phyloP scores from a whole-genome alignment of 1,140 invertebrate species.

The Lethrus apterus region DNA sequence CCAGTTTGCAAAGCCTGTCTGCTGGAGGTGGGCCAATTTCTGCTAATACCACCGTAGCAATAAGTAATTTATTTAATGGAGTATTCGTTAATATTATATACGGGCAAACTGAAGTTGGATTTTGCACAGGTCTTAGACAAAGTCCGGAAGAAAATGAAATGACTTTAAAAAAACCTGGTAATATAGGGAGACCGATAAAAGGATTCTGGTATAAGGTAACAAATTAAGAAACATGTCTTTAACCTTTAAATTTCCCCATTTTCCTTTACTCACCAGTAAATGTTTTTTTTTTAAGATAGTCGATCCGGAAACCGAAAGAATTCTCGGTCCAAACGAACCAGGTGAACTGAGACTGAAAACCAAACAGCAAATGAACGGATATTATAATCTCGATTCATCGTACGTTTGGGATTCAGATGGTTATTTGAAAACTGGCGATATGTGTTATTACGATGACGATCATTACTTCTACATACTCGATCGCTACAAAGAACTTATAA shows the following conservation, averaged over 20 bases:
- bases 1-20: slow-evolving; percentile 36
- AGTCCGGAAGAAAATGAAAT: slow-evolving; percentile 19
- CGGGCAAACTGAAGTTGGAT: slow-evolving; percentile 41
- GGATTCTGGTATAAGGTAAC: slow-evolving; percentile 42
- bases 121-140: slow-evolving; percentile 21
- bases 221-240: not conserved
- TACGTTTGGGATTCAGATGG: slow-evolving; percentile 50
- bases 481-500: slow-evolving; percentile 70
- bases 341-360: slow-evolving; percentile 66
- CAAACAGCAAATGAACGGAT: slow-evolving; percentile 41
- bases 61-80: slow-evolving; percentile 35
- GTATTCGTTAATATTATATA: slow-evolving; percentile 38
- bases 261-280: not conserved
- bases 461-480: slow-evolving; percentile 61
- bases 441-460: slow-evolving; percentile 60
- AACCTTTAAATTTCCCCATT: too few relatives aligned
- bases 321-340: slow-evolving; percentile 48
- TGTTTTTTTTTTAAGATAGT: slow-evolving; percentile 44
- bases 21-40: slow-evolving; percentile 39
- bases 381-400: slow-evolving; percentile 19
- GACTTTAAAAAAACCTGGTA: slow-evolving; percentile 30
- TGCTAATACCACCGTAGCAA: slow-evolving; percentile 26
- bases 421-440: slow-evolving; percentile 66
- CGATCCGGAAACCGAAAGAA: slow-evolving; percentile 53
- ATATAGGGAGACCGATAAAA: slow-evolving; percentile 35